A percentile compares a stretch with the other conserved stretches of the same genome.
These are phyloP conservation scores for Mirounga angustirostris DNA, from an alignment of 2,113 vertebrate species.

Conservation along the genomic window DNA sequence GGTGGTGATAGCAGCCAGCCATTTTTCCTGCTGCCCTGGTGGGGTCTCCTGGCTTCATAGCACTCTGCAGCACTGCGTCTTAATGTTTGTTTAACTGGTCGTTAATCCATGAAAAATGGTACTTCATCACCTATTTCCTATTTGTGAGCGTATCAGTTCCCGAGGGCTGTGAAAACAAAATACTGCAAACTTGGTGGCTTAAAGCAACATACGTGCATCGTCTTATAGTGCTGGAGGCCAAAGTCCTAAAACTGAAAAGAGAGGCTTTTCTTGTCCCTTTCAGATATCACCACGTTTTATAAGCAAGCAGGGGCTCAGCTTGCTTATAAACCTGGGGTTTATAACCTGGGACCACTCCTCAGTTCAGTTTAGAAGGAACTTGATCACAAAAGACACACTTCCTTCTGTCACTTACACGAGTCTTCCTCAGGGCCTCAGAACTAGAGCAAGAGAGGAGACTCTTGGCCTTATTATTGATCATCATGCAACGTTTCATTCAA, in stretches of 20 bases:
- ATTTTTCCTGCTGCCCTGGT: rapidly evolving
- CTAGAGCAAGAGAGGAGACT: background rate
- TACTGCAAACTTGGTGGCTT: rapidly evolving
- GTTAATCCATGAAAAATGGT: background rate
- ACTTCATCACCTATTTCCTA: rapidly evolving
- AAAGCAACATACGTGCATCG: rapidly evolving
- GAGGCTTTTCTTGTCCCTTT: background rate
- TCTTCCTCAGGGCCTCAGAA: background rate
- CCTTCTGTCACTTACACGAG: background rate
- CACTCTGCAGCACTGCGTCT: rapidly evolving
- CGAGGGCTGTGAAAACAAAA: background rate
- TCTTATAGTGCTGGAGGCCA: background rate
- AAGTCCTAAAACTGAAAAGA: background rate
- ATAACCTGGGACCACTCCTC: background rate
- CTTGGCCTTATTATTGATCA: background rate
- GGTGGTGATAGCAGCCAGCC: rapidly evolving
- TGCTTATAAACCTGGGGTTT: too few relatives aligned
- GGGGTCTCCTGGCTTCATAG: rapidly evolving
- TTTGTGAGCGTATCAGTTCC: rapidly evolving
- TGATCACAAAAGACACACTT: background rate
- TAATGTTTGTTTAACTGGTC: too few relatives aligned
- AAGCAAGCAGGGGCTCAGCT: background rate
- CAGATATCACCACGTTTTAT: rapidly evolving
- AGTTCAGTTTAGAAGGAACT: background rate
- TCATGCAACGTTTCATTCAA: background rate